These are phyloP conservation scores for Electrona antarctica DNA, from an alignment of 2,113 vertebrate genomes.

Conservation along the genomic window DNA sequence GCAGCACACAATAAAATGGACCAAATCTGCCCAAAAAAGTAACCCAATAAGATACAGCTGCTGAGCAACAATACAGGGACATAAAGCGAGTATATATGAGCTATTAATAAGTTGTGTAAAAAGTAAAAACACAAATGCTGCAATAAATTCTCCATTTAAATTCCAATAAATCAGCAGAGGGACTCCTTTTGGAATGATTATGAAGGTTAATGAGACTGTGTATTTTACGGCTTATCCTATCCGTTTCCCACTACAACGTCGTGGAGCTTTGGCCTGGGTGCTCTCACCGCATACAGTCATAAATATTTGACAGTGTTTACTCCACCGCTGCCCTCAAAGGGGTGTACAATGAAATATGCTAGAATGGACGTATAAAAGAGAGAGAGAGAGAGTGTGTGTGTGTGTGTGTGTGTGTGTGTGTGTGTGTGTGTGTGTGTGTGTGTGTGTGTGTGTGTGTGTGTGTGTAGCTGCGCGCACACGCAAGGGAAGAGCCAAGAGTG, in stretches of 20 bases:
- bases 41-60: no score
- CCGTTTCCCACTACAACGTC: conserved; percentile 21
- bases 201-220: conserved; percentile 14
- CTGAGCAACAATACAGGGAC: no score
- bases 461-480: no score
- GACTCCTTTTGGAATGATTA: not conserved
- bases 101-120: no score
- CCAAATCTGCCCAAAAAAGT: no score
- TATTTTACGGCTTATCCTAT: conserved; percentile 12
- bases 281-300: conserved; percentile 18
- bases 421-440: conserved; percentile 1
- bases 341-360: not conserved
- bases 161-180: not conserved
- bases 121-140: no score
- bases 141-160: not conserved
- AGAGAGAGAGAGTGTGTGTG: not conserved
- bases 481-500: not conserved
- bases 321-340: conserved; percentile 26
- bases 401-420: conserved; percentile 3
- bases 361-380: not conserved
- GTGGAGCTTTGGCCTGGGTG: conserved; percentile 2
- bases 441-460: conserved; percentile 1
- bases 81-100: no score
- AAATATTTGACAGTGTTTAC: conserved; percentile 51
- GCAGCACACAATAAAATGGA: not conserved